Base-by-base conservation (phyloP, 2,797 vertebrate species). In the Sciaenops ocellatus region DNA sequence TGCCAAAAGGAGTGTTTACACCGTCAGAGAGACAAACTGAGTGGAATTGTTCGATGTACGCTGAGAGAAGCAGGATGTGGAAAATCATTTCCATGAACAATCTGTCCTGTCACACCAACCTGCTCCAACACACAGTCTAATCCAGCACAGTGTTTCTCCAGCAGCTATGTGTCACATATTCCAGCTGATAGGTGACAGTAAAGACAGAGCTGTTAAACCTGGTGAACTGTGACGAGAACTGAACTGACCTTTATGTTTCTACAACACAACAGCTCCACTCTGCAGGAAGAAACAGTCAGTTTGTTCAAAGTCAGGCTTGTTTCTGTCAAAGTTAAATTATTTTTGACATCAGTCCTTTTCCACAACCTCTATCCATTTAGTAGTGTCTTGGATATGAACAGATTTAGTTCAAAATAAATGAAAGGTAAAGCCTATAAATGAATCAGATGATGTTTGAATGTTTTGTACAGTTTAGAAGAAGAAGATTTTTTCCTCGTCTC, bases 171-270 rank as follows among this genome's bases (percentile, higher is more conserved):
- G 38, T 30, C 24, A 52, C 52, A 24, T 34, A 34, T 46, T 60
- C 46, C 74, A 63, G 48, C 16, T 67, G 47, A 66, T 16, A 22
- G n/a, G n/a, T 67, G 55, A 61, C 76, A 61, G 69, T 26, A 47
- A 26, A 46, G 52, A 66, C 6, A 17, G 11, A 38, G 55, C 55
- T 61, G 68, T 64, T 57, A 30, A 78, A 65, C 41, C 51, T 22
- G n/a, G 1, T 57, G 34, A 38, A 38, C 34, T 38, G 34, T 38
- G 34, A 9, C 34, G 34, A 38, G 34, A 9, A 38, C 34, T 38
- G 34, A 38, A 9, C 34, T 38, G 34, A 38, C 34, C 34, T 38
- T 38, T 38, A 44, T 44, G 42, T 44, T 66, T 74, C 57, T 64
- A 7, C 26, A 47, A 56, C 51, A 34, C 41, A 55, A 54, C 5